Conservation (phyloP, 2,888 invertebrate species). For the Drosophila eohydei region DNA sequence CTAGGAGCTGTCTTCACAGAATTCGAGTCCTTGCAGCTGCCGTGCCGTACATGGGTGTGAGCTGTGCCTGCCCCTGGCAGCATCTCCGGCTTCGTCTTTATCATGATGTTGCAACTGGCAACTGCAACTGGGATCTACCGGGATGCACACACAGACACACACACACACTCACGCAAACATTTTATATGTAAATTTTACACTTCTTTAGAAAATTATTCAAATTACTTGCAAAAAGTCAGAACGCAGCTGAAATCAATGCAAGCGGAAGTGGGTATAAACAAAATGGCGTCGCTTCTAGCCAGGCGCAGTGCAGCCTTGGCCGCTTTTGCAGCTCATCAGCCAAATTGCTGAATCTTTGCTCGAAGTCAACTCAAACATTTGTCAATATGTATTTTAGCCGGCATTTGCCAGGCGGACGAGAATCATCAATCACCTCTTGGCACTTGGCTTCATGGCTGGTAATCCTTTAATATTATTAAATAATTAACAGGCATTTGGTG, state of each 20-base stretch:
- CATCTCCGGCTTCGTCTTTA: background rate
- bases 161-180: constrained; percentile 31
- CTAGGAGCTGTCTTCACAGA: constrained; percentile 19
- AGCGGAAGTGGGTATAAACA: constrained; percentile 29
- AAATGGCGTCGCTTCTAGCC: constrained; percentile 20
- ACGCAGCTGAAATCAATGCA: constrained; percentile 48
- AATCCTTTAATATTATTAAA: constrained; percentile 78
- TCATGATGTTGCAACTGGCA: constrained; percentile 22
- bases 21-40: constrained; percentile 25
- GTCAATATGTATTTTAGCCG: constrained; percentile 17
- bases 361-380: constrained; percentile 20
- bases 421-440: constrained; percentile 53
- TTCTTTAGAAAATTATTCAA: constrained; percentile 75
- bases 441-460: constrained; percentile 43
- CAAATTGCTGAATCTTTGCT: constrained; percentile 45
- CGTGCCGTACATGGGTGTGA: constrained; percentile 43
- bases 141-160: constrained; percentile 5
- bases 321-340: constrained; percentile 39
- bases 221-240: constrained; percentile 53
- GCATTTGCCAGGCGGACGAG: constrained; percentile 20
- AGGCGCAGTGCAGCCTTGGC: constrained; percentile 41
- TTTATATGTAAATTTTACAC: constrained; percentile 76
- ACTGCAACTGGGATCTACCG: constrained; percentile 17
- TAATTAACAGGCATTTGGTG: constrained; percentile 74
- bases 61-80: constrained; percentile 17